Conservation (phyloP, 1,140 invertebrate species). For the Drosophila truncata region DNA sequence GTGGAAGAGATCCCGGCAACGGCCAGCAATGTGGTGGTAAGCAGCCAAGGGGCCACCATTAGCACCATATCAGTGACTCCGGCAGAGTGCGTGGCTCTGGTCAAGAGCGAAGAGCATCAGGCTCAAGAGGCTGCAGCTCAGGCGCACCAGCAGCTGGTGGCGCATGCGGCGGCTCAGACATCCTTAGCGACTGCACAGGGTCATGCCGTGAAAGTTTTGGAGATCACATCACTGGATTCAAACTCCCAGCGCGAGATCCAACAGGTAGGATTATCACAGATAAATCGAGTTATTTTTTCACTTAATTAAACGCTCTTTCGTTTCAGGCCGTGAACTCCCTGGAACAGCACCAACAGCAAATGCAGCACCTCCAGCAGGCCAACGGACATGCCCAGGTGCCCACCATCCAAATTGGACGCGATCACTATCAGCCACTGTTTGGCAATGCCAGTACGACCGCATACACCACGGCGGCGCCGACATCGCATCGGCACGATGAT, state of each 20-base stretch:
- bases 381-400: conserved; percentile 74
- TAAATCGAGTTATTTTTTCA: neutral
- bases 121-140: conserved; percentile 57
- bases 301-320: neutral
- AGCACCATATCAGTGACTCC: conserved; percentile 73
- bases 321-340: conserved; percentile 77
- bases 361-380: conserved; percentile 76
- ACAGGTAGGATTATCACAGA: conserved; percentile 49
- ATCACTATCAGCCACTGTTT: conserved; percentile 78
- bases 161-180: conserved; percentile 62
- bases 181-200: conserved; percentile 57
- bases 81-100: conserved; percentile 70
- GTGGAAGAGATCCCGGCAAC: conserved; percentile 36
- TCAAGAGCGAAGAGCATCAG: conserved; percentile 73
- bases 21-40: conserved; percentile 64
- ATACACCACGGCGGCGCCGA: conserved; percentile 60
- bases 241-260: conserved; percentile 84
- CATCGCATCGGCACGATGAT: conserved; percentile 68
- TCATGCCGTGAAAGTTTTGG: conserved; percentile 77
- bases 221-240: conserved; percentile 79
- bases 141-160: conserved; percentile 68
- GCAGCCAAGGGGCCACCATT: conserved; percentile 64
- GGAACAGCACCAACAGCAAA: conserved; percentile 79
- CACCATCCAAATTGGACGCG: conserved; percentile 80
- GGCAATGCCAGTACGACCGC: conserved; percentile 58